Percentiles rank a stretch among this genome's conserved stretches.
Evolutionary conservation across 1,140 invertebrate species (phyloP).

Genomic region (Physella acuta): DNA sequence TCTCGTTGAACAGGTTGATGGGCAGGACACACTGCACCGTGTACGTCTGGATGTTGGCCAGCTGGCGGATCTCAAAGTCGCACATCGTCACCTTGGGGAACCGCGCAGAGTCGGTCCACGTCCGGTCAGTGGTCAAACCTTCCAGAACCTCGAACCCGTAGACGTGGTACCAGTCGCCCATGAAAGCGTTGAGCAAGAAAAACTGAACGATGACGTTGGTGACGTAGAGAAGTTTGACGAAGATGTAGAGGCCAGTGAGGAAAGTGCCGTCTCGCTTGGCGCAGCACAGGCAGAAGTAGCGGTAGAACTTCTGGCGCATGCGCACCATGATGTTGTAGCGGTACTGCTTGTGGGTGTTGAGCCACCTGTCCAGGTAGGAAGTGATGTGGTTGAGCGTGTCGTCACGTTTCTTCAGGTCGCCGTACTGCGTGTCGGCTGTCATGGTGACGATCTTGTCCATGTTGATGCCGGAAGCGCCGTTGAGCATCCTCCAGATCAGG

Average conservation of each 20-base stretch:
- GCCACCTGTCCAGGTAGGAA: slow-evolving; percentile 49
- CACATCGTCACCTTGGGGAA: slow-evolving; percentile 62
- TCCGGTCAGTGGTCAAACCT: slow-evolving; percentile 56
- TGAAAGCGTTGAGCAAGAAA: slow-evolving; percentile 62
- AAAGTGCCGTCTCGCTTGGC: slow-evolving; percentile 63
- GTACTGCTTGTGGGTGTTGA: slow-evolving; percentile 52
- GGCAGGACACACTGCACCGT: slow-evolving; percentile 64
- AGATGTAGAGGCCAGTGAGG: slow-evolving; percentile 61
- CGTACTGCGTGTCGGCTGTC: slow-evolving; percentile 45
- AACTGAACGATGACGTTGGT: slow-evolving; percentile 63
- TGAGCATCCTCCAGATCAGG: slow-evolving; percentile 52
- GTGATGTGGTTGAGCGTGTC: slow-evolving; percentile 48
- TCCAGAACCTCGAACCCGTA: slow-evolving; percentile 61
- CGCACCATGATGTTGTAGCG: slow-evolving; percentile 44
- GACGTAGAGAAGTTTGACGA: slow-evolving; percentile 62
- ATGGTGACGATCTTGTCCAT: slow-evolving; percentile 50
- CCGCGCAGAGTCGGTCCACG: slow-evolving; percentile 55
- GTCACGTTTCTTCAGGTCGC: slow-evolving; percentile 42
- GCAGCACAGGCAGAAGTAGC: slow-evolving; percentile 52
- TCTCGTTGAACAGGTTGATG: slow-evolving; percentile 66
- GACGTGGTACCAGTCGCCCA: slow-evolving; percentile 61
- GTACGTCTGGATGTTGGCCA: slow-evolving; percentile 51
- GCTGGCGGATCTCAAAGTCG: slow-evolving; percentile 61
- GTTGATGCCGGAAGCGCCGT: slow-evolving; percentile 47
- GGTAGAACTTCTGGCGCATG: slow-evolving; percentile 44